A percentile compares a stretch with the other conserved stretches of the same genome.
Conservation (phyloP, 1,140 invertebrate species). For the Drosophila hydei region DNA sequence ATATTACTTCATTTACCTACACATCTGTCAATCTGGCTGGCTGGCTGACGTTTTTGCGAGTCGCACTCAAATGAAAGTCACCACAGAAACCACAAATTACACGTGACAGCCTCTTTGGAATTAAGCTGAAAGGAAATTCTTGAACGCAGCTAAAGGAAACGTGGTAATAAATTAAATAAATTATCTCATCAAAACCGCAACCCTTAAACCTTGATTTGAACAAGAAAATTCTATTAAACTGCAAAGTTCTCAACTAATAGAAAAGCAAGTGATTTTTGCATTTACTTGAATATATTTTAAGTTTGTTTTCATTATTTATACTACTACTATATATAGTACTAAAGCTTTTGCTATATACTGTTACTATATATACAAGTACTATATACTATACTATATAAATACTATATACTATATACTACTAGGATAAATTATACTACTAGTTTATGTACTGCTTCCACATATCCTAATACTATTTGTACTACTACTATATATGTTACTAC, state of each 20-base stretch:
- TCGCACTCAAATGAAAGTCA: conserved; percentile 27
- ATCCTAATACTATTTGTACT: no score
- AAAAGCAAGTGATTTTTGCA: background rate
- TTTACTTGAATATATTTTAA: background rate
- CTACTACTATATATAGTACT: no score
- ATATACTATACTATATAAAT: no score
- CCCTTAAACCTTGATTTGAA: background rate
- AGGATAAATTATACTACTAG: no score
- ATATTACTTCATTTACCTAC: conserved; percentile 63
- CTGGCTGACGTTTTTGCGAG: conserved; percentile 48
- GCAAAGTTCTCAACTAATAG: background rate
- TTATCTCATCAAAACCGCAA: background rate
- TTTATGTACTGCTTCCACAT: no score
- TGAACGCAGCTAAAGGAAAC: conserved; percentile 1
- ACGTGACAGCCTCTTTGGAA: conserved; percentile 12
- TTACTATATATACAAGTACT: no score
- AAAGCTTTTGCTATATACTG: no score
- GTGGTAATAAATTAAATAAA: conserved; percentile 18
- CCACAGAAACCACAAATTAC: conserved; percentile 28
- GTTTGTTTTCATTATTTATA: no score
- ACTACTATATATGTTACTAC: no score
- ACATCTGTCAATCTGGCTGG: conserved; percentile 46
- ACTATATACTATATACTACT: no score
- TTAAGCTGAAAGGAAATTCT: background rate
- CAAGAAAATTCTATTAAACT: background rate